Evolutionary conservation across 2,113 vertebrate species (phyloP).

Genomic region (Anser brachyrhynchus): DNA sequence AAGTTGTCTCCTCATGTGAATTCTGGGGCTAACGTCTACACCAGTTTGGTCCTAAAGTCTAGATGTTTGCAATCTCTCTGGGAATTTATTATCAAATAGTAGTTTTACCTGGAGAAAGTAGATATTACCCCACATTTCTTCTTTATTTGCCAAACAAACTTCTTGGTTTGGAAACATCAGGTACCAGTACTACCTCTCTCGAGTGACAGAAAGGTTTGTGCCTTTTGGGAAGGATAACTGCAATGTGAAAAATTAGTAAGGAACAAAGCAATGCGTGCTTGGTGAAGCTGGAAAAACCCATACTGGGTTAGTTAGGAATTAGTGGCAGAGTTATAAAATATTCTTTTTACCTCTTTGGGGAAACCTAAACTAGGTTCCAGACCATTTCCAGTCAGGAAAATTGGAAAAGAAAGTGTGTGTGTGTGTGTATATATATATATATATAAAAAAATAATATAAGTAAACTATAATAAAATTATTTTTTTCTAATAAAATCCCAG

Average conservation of each 20-base stretch:
- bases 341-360: not conserved
- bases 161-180: not conserved
- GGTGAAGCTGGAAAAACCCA: not conserved
- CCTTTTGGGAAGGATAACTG: not conserved
- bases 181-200: not conserved
- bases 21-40: not conserved
- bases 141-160: not conserved
- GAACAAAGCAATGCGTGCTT: not conserved
- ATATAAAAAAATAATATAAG: not conserved
- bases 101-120: not conserved
- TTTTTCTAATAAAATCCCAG: not conserved
- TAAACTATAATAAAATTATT: not conserved
- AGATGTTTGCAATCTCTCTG: not conserved
- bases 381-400: not conserved
- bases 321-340: not conserved
- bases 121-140: not conserved
- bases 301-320: not conserved
- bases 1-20: not conserved
- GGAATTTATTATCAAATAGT: not conserved
- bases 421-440: not conserved
- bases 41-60: not conserved
- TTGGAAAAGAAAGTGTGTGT: not conserved
- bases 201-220: not conserved
- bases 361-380: not conserved
- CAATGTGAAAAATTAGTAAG: not conserved